Conservation (phyloP, 2,797 vertebrate genomes). For the Enoplosus armatus region DNA sequence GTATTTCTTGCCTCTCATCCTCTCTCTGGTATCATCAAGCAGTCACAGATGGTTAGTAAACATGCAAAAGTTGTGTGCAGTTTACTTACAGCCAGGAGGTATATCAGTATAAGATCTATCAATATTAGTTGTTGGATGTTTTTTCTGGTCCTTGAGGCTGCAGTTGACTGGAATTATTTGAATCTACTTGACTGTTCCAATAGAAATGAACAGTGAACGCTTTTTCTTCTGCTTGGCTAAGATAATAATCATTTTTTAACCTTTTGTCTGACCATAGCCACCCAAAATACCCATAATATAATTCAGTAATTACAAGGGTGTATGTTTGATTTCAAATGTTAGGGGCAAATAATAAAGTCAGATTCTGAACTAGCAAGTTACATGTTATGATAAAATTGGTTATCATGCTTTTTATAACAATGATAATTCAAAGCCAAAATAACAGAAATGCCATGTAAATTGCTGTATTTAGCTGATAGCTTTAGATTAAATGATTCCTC, state of each 20-base stretch:
- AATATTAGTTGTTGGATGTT: background rate
- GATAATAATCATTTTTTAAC: background rate
- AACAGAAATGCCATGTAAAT: background rate
- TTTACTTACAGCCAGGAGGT: conserved; percentile 8
- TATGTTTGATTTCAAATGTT: background rate
- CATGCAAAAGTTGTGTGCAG: conserved; percentile 1
- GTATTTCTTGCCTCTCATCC: background rate
- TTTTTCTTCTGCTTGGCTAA: background rate
- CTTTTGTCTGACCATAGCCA: background rate
- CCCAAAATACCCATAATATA: background rate
- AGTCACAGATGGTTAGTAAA: conserved; percentile 37
- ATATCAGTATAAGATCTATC: conserved; percentile 1
- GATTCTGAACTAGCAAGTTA: background rate
- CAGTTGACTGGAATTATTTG: background rate
- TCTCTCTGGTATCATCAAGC: conserved; percentile 22
- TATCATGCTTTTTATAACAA: background rate
- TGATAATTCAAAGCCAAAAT: background rate
- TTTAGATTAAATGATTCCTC: background rate
- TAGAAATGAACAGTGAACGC: background rate
- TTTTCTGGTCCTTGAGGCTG: background rate
- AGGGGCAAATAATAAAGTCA: background rate
- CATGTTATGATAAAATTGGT: background rate
- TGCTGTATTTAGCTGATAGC: background rate
- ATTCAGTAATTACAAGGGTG: background rate
- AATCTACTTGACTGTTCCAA: background rate